These are phyloP conservation scores for Laupala kohalensis DNA, from an alignment of 1,140 invertebrate genomes.

Conservation along the genomic window DNA sequence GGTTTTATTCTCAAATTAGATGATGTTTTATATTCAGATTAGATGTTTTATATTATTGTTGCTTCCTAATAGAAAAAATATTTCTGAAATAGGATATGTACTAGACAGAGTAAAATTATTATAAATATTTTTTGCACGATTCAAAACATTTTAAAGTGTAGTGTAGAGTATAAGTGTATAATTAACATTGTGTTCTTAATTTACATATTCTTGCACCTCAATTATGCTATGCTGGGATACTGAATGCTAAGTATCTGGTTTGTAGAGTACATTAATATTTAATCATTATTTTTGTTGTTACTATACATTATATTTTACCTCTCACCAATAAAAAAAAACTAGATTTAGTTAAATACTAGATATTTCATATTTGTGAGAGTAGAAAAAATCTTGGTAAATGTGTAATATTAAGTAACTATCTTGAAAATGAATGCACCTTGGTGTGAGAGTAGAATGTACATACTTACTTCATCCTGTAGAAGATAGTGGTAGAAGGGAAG, in stretches of 20 bases:
- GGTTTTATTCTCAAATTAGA: no score
- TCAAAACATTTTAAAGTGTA: neutral
- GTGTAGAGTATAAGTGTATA: neutral
- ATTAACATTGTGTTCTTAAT: neutral
- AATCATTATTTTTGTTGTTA: no score
- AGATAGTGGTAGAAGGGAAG: neutral
- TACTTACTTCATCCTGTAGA: neutral
- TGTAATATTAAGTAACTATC: neutral
- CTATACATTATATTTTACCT: neutral
- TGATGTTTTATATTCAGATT: no score
- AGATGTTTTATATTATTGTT: no score
- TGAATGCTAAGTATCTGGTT: neutral
- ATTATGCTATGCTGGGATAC: neutral
- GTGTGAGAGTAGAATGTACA: neutral
- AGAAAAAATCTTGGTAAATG: neutral
- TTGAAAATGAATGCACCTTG: neutral
- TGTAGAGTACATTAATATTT: neutral
- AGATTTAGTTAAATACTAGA: neutral
- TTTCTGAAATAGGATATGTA: no score
- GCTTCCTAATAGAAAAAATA: no score
- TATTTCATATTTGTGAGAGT: neutral
- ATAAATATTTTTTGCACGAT: neutral
- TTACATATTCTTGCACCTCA: neutral
- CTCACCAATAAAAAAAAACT: neutral
- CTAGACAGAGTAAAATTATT: neutral